Evolutionary conservation across 2,113 vertebrate species (phyloP).

Genomic region (Alaudala cheleensis): DNA sequence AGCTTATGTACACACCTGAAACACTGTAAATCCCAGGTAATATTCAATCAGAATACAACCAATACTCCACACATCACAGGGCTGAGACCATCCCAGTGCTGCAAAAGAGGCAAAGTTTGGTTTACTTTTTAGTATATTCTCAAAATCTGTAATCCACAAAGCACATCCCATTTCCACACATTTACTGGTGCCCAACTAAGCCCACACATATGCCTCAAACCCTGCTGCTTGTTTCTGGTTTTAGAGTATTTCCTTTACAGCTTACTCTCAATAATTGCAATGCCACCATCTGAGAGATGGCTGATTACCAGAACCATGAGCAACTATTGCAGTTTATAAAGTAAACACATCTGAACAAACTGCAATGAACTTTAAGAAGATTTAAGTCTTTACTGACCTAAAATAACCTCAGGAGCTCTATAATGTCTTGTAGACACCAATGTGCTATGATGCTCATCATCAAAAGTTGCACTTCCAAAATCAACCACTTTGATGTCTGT

Average conservation of each 20-base stretch:
- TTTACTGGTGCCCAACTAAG: not conserved
- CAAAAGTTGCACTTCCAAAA: constrained; percentile 95
- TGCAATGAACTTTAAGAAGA: not conserved
- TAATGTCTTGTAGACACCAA: constrained; percentile 96
- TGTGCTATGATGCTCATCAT: constrained; percentile 95
- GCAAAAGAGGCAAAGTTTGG: not conserved
- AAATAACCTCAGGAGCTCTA: constrained; percentile 93
- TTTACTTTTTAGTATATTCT: not conserved
- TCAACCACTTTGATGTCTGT: constrained; percentile 93
- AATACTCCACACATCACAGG: constrained; percentile 96
- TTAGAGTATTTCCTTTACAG: not conserved
- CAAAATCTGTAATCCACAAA: not conserved
- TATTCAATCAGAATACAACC: constrained; percentile 96
- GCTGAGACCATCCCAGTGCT: constrained; percentile 94
- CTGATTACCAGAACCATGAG: not conserved
- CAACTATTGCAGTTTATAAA: not conserved
- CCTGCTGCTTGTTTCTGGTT: not conserved
- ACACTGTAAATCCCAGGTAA: constrained; percentile 93
- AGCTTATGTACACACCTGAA: constrained; percentile 79
- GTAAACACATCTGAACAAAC: not conserved
- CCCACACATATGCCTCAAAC: rapidly evolving
- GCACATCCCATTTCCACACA: not conserved
- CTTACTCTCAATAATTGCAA: not conserved
- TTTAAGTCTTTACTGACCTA: constrained; percentile 77
- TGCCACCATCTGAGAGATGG: not conserved